phyloP scores from a whole-genome alignment of 2,113 vertebrate genomes.

The Copsychus sechellarum region DNA sequence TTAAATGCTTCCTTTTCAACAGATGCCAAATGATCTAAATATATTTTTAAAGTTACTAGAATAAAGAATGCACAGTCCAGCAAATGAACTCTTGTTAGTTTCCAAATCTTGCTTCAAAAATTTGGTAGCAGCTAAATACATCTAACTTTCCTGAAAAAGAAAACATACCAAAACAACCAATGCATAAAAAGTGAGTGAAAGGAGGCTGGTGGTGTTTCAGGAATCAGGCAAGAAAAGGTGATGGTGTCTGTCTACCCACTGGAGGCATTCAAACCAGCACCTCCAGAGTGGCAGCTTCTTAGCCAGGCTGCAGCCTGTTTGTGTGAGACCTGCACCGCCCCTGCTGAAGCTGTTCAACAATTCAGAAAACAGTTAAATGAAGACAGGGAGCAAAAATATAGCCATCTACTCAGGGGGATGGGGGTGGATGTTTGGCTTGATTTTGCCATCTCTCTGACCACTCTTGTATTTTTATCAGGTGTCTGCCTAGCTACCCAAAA shows the following conservation, averaged over 20 bases:
- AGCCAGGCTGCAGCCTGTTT: neutral
- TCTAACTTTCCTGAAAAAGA: neutral
- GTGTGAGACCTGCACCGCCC: neutral
- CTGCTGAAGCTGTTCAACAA: neutral
- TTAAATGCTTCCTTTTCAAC: neutral
- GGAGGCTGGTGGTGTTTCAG: neutral
- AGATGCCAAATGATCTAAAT: neutral
- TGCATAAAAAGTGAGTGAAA: neutral
- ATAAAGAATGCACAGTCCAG: neutral
- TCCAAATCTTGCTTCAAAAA: neutral
- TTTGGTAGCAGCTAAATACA: neutral
- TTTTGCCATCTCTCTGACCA: neutral
- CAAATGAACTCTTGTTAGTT: neutral
- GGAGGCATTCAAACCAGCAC: neutral
- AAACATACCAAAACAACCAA: neutral
- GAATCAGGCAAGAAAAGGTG: neutral
- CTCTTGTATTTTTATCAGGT: neutral
- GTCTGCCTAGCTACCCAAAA: neutral
- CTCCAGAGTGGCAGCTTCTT: neutral
- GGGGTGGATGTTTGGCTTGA: neutral
- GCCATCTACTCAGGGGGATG: neutral
- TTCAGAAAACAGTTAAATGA: neutral
- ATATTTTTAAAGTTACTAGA: neutral
- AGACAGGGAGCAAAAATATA: neutral
- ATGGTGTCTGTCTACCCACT: neutral